These are phyloP conservation scores for Ochlodes sylvanus DNA, from an alignment of 2,888 invertebrate species.

Conservation along the genomic window DNA sequence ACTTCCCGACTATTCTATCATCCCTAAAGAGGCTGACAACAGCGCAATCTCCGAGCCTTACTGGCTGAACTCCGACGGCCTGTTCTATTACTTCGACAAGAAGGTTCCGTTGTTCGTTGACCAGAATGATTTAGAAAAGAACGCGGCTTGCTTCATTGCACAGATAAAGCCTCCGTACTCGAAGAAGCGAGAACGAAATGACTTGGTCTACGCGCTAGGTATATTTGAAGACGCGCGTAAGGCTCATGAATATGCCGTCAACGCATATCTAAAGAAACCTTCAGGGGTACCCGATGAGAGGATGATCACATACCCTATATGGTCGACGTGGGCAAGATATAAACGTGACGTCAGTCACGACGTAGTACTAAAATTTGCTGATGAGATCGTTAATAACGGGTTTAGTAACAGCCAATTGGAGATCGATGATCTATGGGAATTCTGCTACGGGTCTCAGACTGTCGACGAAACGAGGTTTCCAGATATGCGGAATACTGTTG, in stretches of 20 bases:
- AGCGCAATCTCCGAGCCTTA: constrained; percentile 86
- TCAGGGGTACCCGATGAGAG: constrained; percentile 80
- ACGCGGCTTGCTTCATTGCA: constrained; percentile 81
- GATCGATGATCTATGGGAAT: constrained; percentile 88
- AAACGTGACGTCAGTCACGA: constrained; percentile 81
- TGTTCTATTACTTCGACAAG: constrained; percentile 86
- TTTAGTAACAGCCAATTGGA: constrained; percentile 85
- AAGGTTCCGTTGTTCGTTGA: constrained; percentile 88
- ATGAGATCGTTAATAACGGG: constrained; percentile 76
- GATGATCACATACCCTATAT: constrained; percentile 86
- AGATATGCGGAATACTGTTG: constrained; percentile 78
- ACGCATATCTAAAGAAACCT: constrained; percentile 86
- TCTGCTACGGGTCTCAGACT: constrained; percentile 86
- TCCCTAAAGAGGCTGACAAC: constrained; percentile 84
- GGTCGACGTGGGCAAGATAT: constrained; percentile 88
- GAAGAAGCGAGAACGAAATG: constrained; percentile 64
- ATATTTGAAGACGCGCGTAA: constrained; percentile 82
- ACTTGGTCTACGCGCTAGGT: constrained; percentile 86
- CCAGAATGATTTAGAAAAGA: constrained; percentile 80
- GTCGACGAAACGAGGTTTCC: constrained; percentile 82
- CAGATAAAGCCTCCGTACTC: constrained; percentile 78
- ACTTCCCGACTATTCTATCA: constrained; percentile 81
- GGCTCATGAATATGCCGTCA: constrained; percentile 86
- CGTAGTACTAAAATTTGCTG: constrained; percentile 77
- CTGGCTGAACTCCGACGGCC: constrained; percentile 88